These are phyloP conservation scores for Chiridota heheva DNA, from an alignment of 35 echinoderm and acorn worm species.

Conservation along the genomic window DNA sequence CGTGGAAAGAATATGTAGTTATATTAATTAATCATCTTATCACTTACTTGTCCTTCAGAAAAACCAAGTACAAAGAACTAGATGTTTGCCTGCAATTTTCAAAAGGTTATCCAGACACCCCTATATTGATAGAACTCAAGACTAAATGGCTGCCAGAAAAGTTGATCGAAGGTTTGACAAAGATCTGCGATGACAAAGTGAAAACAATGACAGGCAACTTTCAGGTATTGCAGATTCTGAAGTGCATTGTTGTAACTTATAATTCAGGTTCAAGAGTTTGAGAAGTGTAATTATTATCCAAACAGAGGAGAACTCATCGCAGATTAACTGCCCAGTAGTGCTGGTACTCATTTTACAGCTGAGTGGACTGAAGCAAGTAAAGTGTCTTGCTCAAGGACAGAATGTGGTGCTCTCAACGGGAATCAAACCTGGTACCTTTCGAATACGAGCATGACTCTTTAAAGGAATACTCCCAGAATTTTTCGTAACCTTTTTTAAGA, in stretches of 20 bases:
- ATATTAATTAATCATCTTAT: neutral
- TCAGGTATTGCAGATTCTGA: constrained; percentile 57
- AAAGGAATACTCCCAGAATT: no score
- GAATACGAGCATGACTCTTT: no score
- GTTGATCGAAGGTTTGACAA: constrained; percentile 69
- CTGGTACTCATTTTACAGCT: no score
- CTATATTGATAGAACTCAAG: constrained; percentile 90
- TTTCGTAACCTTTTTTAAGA: no score
- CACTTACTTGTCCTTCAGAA: constrained; percentile 42
- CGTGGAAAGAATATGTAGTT: neutral
- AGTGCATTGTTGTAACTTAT: neutral
- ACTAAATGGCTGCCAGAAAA: constrained; percentile 90
- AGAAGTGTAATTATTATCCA: neutral
- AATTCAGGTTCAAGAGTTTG: neutral
- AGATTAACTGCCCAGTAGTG: no score
- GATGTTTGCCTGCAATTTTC: constrained; percentile 86
- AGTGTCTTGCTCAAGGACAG: no score
- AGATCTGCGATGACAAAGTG: constrained; percentile 78
- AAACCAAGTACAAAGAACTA: constrained; percentile 72
- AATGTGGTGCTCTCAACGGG: no score
- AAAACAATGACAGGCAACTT: constrained; percentile 75
- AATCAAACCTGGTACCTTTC: no score
- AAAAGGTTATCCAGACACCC: constrained; percentile 68
- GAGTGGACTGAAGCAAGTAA: no score
- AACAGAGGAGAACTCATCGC: no score